These are phyloP conservation scores for Spilosoma lubricipeda DNA, from an alignment of 2,888 invertebrate species.

Conservation along the genomic window DNA sequence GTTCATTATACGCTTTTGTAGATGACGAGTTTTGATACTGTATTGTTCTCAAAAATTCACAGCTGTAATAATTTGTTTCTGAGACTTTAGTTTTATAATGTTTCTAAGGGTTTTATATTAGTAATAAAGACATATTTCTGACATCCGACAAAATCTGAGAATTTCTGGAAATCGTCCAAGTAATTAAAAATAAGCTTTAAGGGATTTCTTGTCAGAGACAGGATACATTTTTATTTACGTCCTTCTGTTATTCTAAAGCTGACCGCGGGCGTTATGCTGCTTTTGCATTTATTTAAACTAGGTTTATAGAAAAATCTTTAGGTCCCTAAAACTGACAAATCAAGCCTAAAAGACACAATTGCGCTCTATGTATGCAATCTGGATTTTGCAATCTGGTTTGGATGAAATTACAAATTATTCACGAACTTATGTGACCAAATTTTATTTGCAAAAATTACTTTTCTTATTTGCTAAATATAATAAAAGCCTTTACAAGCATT, in stretches of 20 bases:
- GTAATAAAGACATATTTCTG: not conserved
- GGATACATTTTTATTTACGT: not conserved
- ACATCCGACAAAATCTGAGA: not conserved
- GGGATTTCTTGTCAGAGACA: not conserved
- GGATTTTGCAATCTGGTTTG: not conserved
- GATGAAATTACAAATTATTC: not conserved
- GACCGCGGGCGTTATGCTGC: not conserved
- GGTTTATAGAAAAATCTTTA: not conserved
- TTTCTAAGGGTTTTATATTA: not conserved
- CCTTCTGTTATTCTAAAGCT: not conserved
- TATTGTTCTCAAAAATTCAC: not conserved
- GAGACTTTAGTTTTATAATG: not conserved
- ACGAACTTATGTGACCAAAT: too few relatives aligned
- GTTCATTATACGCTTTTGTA: constrained; percentile 60
- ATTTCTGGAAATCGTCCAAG: not conserved
- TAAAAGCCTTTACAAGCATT: too few relatives aligned
- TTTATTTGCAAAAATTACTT: too few relatives aligned
- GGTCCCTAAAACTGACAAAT: too few relatives aligned
- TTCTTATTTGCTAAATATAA: too few relatives aligned
- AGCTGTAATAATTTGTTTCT: not conserved
- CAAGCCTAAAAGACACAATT: too few relatives aligned
- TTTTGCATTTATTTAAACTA: not conserved
- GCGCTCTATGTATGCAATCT: not conserved
- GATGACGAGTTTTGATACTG: not conserved
- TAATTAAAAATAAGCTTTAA: not conserved